phyloP scores from a whole-genome alignment of 2,888 invertebrate species.

The Drosophila phalerata region DNA sequence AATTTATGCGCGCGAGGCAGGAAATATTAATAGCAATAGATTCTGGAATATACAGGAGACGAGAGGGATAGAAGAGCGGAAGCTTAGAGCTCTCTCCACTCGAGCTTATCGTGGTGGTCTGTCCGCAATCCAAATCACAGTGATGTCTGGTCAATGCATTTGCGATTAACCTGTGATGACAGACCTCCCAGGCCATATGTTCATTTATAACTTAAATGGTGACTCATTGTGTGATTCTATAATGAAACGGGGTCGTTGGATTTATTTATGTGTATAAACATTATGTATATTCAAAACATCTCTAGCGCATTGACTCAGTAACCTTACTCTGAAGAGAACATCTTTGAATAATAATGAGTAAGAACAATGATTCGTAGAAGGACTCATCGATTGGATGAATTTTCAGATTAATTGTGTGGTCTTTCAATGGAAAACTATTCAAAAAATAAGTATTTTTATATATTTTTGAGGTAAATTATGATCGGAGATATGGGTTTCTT shows the following conservation, averaged over 20 bases:
- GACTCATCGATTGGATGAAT: slow-evolving; percentile 1
- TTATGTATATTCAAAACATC: slow-evolving; percentile 2
- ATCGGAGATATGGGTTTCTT: not conserved
- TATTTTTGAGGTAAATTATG: not conserved
- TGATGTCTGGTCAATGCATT: slow-evolving; percentile 41
- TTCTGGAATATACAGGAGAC: slow-evolving; percentile 11
- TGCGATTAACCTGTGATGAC: slow-evolving; percentile 40
- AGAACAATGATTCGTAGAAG: slow-evolving; percentile 13
- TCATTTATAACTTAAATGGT: slow-evolving; percentile 33
- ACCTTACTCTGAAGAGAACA: not conserved
- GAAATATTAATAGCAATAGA: slow-evolving; percentile 75
- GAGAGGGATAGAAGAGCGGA: slow-evolving; percentile 49
- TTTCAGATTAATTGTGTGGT: not conserved
- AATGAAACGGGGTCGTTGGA: slow-evolving; percentile 12
- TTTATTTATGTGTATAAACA: slow-evolving; percentile 25
- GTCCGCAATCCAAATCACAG: slow-evolving; percentile 17
- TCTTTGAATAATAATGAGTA: slow-evolving; percentile 7
- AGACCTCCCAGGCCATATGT: slow-evolving; percentile 29
- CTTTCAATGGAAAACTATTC: not conserved
- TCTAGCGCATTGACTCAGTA: slow-evolving; percentile 9
- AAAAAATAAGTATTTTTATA: not conserved
- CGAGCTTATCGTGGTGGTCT: slow-evolving; percentile 53
- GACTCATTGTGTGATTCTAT: slow-evolving; percentile 40
- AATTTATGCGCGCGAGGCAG: slow-evolving; percentile 79
- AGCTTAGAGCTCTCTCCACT: slow-evolving; percentile 31